Conservation (phyloP, 2,797 vertebrate genomes). For the Podarcis lilfordi region DNA sequence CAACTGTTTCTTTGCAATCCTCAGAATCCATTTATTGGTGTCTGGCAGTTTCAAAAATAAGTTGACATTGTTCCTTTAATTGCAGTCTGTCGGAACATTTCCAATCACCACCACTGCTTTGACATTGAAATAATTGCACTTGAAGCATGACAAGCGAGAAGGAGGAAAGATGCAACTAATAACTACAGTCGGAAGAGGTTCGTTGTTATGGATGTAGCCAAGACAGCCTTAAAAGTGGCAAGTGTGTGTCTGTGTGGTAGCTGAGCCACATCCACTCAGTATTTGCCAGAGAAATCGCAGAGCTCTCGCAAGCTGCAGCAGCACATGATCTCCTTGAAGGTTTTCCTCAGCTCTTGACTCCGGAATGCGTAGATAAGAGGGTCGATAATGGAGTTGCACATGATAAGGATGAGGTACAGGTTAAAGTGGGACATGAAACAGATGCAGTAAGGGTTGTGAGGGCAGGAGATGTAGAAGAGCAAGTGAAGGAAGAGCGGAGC, state of each 20-base stretch:
- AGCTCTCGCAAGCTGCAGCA: conserved; percentile 79
- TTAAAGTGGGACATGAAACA: conserved; percentile 99
- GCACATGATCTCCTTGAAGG: conserved; percentile 94
- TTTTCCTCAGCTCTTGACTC: conserved; percentile 95
- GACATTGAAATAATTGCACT: conserved; percentile 48
- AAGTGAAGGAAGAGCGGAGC: conserved; percentile 95
- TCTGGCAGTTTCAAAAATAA: conserved; percentile 36
- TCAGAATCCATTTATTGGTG: conserved; percentile 40
- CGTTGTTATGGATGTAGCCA: conserved; percentile 13
- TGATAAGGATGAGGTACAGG: conserved; percentile 95
- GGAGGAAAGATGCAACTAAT: background rate
- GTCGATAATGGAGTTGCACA: conserved; percentile 96
- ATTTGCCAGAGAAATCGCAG: conserved; percentile 84
- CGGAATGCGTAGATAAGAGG: conserved; percentile 97
- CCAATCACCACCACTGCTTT: background rate
- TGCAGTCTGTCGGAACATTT: conserved; percentile 15
- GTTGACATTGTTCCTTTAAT: conserved; percentile 40
- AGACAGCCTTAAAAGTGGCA: conserved; percentile 36
- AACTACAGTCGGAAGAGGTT: conserved; percentile 27
- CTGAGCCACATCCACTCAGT: conserved; percentile 65
- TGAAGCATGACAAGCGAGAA: conserved; percentile 20
- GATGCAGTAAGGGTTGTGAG: conserved; percentile 92
- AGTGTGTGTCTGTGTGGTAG: background rate
- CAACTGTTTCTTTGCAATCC: conserved; percentile 53
- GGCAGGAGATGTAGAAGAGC: conserved; percentile 94